Conservation (phyloP, 2,888 invertebrate species). For the Vannuccia rotundouncinata region DNA sequence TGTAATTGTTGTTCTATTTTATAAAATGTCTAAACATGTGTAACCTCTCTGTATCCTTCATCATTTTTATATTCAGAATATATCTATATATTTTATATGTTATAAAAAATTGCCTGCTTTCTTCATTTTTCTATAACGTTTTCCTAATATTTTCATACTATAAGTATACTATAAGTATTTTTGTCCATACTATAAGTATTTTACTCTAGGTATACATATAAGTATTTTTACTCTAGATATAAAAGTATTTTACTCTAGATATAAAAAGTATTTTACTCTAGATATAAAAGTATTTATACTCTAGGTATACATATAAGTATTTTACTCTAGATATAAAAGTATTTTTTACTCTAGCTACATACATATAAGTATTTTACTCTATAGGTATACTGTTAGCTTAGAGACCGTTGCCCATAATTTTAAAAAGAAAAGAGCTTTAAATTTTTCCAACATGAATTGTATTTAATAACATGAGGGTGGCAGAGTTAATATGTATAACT, state of each 20-base stretch:
- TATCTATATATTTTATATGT: neutral
- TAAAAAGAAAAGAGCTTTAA: neutral
- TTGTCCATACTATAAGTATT: no score
- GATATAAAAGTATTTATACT: no score
- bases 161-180: no score
- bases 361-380: neutral
- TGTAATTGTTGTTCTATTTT: neutral
- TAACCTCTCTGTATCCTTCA: neutral
- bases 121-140: neutral
- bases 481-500: neutral
- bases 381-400: neutral
- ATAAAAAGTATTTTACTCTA: no score
- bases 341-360: neutral
- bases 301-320: neutral
- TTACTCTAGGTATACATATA: no score
- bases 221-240: neutral
- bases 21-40: neutral
- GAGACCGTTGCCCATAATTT: neutral
- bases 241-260: neutral
- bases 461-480: neutral
- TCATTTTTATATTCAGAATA: neutral
- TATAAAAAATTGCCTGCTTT: neutral
- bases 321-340: neutral
- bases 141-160: neutral
- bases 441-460: neutral